Evolutionary conservation across 2,797 vertebrate genomes (phyloP), one percentile per base, ranked within the genome.

Genomic region (Hemitrygon akajei): DNA sequence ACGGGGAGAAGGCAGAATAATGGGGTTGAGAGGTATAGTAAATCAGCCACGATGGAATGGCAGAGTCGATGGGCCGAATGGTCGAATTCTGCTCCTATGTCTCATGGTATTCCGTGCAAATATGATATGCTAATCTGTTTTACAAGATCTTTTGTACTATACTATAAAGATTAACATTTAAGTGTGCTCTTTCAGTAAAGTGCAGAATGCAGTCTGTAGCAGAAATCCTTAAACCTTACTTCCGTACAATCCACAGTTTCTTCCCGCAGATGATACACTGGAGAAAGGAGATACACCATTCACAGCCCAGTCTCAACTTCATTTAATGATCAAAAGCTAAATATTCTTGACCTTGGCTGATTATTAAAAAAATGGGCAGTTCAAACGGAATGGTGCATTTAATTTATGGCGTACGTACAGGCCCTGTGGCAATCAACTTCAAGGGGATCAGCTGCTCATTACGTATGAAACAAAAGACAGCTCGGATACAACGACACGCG

Each of bases 301-400:
- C 56, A 3, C 63, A 93, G 40, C 25, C 12, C 40, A n/a, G 91
- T 7, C 73, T 40, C 40, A 91, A 91, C 11, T 91, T 18, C 25
- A 40, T 22, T 56, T 40, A 76, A 69, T 71, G 91, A 92, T 73
- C 37, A 93, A 91, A 91, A 10, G 71, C 47, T n/a, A 56, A 93
- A 76, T 93, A 75, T 27, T n/a, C 22, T 11, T 75, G 69, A 92
- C 20, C 71, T 12, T 12, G 25, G 40, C 27, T 40, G 40, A 76
- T 75, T 37, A 37, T 37, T 66, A 66, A 66, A 75, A 73, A 92
- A 27, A 34, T 27, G n/a, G 34, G 37, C 40, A 92, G 11, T 73
- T 75, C 7, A 47, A 58, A 69, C 30, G 56, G 12, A 93, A 58
- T 10, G 34, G 10, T 27, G 91, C 18, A 56, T 56, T 76, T 14